Conservation (phyloP, 2,797 vertebrate genomes). For the Cuculus canorus region DNA sequence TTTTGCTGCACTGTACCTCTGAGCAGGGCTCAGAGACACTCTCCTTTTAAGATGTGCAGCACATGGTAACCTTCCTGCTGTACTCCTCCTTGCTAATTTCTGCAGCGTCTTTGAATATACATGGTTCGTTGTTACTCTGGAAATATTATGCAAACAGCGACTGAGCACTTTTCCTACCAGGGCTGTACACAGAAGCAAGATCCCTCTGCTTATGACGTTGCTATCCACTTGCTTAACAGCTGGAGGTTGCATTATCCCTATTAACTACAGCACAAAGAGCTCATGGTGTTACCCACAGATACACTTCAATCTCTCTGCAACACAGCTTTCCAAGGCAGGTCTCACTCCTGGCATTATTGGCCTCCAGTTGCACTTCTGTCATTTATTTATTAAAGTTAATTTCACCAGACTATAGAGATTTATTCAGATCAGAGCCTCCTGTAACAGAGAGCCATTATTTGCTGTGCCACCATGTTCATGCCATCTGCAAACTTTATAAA, state of each 20-base stretch:
- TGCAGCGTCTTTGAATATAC: neutral
- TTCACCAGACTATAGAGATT: neutral
- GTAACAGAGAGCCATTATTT: neutral
- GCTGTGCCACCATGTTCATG: neutral
- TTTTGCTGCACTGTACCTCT: neutral
- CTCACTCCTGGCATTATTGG: neutral
- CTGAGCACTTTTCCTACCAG: neutral
- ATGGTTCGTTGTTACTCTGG: neutral
- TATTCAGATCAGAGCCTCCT: neutral
- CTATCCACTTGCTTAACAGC: neutral
- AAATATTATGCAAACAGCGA: neutral
- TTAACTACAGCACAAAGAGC: neutral
- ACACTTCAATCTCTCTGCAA: neutral
- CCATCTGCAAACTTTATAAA: neutral
- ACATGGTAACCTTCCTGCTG: neutral
- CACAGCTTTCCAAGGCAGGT: neutral
- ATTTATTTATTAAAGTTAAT: conserved; percentile 4
- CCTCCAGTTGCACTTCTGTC: neutral
- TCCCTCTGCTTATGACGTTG: neutral
- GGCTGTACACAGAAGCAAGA: neutral
- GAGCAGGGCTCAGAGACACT: neutral
- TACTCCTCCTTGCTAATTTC: neutral
- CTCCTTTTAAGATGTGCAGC: neutral
- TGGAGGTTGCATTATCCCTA: neutral
- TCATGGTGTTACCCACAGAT: neutral